Evolutionary conservation across 2,113 vertebrate genomes (phyloP), one percentile per base, ranked within the genome.

Genomic region (Phainopepla nitens): DNA sequence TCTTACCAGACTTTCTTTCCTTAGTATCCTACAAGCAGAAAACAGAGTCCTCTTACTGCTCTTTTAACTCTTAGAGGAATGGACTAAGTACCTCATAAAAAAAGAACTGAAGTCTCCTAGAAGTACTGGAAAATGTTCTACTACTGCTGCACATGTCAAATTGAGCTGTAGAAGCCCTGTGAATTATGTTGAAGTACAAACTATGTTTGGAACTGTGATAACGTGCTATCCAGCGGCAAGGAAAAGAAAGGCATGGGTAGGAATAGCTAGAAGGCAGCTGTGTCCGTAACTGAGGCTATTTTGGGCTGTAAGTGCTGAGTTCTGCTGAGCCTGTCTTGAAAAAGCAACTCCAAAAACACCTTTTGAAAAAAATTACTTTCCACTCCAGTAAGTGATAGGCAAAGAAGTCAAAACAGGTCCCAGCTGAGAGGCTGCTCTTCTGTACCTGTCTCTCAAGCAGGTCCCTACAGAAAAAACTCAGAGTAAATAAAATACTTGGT

Each of bases 261-360:
- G 21, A 92, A 70, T 2, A 73, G 35, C 82, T 78, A 47, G 50
- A 70, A 70, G 6, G 42, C 24, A 77, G 72, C 47, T 2, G 0
- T 17, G 22, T 58, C 69, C 54, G n/a, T 76, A 80, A 47, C 21
- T 1, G 0, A 3, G 17, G 24, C 41, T 82, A 18, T 64, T 90
- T 27, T 16, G 41, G 57, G n/a, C 36, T 4, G 1, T 11, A 49
- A 0, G 0, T 41, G 45, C 70, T 27, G 31, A 72, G 49, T 41
- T 72, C 76, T 73, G 41, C 79, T 50, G 33, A 84, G 14, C 36
- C 58, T 21, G 42, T 29, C 28, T 28, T 15, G 16, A 49, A 80
- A 92, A 73, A 65, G 24, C 42, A 87, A 57, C 8, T 14, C n/a
- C 28, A 28, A 68, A 56, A 36, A 12, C 29, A 29, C 2, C 24